Evolutionary conservation across 2,888 invertebrate genomes (phyloP), one percentile per base, ranked within the genome.

Genomic region (Ichneumon xanthorius): DNA sequence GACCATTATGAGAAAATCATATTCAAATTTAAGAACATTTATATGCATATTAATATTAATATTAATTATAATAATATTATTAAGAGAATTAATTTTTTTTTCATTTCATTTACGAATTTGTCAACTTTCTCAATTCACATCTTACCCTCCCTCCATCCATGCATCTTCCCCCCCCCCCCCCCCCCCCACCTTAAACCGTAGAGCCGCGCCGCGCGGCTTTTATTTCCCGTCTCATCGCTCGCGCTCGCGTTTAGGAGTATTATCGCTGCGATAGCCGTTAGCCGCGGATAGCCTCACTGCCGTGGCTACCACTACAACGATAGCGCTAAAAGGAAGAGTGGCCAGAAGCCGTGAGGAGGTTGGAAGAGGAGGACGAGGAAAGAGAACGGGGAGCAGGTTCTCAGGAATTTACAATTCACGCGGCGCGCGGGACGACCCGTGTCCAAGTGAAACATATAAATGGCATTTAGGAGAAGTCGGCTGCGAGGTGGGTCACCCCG

Each of bases 341-440:
- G 58, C 82, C 76, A 61, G 61, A 37, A 50, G 78, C 61, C 55
- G 55, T 86, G 73, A 78, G 81, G 73, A 85, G 63, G 71, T 81
- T 78, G 78, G 85, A 82, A 71, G 79, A 55, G 63, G 81, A 82
- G 81, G 85, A 82, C 78, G 80, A 83, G 82, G 37, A 65, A 75
- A 63, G 72, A 84, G 71, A 81, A 83, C 61, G 85, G 80, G 89
- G 87, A 91, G 90, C 92, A 90, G 92, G 92, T 92, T 92, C 92
- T 91, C 88, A 88, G 91, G 93, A 93, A 93, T 92, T 91, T 90
- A 92, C 92, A 89, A 92, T 91, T 93, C 92, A 92, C 92, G 91
- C 92, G 90, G 84, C 89, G 90, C 89, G 86, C 89, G 90, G 89
- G 90, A 76, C 82, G 86, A 85, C 86, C 86, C 86, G 86, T 90